Percentiles rank a stretch among this genome's conserved stretches.
phyloP scores from a whole-genome alignment of 2,113 vertebrate genomes.

The Phalacrocorax brasilianus region DNA sequence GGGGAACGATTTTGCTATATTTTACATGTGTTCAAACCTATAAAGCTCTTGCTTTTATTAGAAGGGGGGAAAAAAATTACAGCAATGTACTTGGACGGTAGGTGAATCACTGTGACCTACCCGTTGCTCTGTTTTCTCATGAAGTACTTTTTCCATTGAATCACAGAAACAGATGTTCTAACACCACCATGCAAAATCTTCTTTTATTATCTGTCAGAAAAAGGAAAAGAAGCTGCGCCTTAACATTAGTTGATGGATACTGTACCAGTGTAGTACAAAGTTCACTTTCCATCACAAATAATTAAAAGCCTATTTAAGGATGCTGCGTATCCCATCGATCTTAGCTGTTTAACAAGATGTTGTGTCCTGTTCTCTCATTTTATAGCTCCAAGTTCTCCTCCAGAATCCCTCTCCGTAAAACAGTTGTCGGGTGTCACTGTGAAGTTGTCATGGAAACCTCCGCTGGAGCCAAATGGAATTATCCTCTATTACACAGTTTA shows the following conservation, averaged over 20 bases:
- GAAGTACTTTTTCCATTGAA: slow-evolving; percentile 77
- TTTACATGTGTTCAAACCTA: slow-evolving; percentile 52
- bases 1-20: neutral
- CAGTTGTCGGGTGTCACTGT: slow-evolving; percentile 90
- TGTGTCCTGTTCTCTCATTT: slow-evolving; percentile 42
- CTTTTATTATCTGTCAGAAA: slow-evolving; percentile 70
- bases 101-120: slow-evolving; percentile 69
- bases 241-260: slow-evolving; percentile 5
- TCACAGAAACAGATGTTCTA: slow-evolving; percentile 83
- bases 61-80: neutral
- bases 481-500: slow-evolving; percentile 91
- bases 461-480: slow-evolving; percentile 89
- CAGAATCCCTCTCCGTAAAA: slow-evolving; percentile 82
- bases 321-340: neutral
- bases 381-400: slow-evolving; percentile 90
- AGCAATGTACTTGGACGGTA: slow-evolving; percentile 52
- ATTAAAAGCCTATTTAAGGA: neutral
- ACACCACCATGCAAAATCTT: slow-evolving; percentile 78
- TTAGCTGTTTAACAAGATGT: slow-evolving; percentile 47
- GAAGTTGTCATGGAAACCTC: slow-evolving; percentile 92
- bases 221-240: slow-evolving; percentile 60
- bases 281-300: slow-evolving; percentile 42
- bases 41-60: slow-evolving; percentile 65
- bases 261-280: neutral
- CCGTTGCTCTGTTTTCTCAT: slow-evolving; percentile 75